Percentiles rank a stretch among this genome's conserved stretches.
phyloP scores from a whole-genome alignment of 2,797 vertebrate species.

The Otolemur crassicaudatus region DNA sequence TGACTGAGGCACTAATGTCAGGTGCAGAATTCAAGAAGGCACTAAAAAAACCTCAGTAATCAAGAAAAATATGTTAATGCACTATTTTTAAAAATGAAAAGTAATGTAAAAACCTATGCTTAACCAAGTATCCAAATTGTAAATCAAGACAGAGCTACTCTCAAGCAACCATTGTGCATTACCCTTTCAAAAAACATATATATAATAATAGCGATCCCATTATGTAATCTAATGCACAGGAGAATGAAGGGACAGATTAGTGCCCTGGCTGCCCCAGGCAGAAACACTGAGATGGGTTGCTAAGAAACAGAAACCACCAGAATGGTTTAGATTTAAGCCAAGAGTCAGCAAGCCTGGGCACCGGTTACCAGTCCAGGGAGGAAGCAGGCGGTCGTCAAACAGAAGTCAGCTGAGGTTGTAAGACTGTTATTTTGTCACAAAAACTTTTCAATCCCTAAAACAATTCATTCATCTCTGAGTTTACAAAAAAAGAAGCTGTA shows the following conservation, averaged over 20 bases:
- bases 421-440: conserved; percentile 3
- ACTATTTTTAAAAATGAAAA: not conserved
- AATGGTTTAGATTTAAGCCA: conserved; percentile 53
- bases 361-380: not conserved
- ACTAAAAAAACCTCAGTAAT: not conserved
- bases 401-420: not conserved
- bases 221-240: not conserved
- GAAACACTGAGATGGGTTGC: conserved; percentile 45
- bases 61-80: not conserved
- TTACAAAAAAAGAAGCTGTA: not conserved
- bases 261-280: not conserved
- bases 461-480: not conserved
- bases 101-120: not conserved
- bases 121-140: conserved; percentile 22
- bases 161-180: not conserved
- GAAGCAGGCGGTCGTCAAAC: not conserved
- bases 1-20: not conserved
- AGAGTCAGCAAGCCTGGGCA: not conserved
- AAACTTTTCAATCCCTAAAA: conserved; percentile 20
- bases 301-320: conserved; percentile 48
- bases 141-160: not conserved
- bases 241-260: not conserved
- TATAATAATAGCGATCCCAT: not conserved
- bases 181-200: too few species aligned
- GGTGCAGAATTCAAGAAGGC: not conserved